phyloP scores from a whole-genome alignment of 2,888 invertebrate species.

The Nasonovia ribisnigri region DNA sequence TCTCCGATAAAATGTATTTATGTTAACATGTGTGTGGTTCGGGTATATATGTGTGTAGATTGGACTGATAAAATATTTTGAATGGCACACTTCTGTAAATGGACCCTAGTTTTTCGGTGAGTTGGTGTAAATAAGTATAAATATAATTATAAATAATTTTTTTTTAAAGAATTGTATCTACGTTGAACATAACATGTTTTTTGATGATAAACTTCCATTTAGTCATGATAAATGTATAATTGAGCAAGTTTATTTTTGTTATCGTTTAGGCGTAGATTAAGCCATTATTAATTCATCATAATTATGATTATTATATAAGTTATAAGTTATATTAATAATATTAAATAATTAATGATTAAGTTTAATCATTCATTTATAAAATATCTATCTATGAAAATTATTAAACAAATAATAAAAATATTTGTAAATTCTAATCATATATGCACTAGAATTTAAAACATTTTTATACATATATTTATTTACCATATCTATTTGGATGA shows the following conservation, averaged over 20 bases:
- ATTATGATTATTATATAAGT: background rate
- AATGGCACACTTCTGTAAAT: background rate
- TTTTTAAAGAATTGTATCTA: background rate
- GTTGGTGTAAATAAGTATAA: background rate
- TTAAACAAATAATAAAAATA: background rate
- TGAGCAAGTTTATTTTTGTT: background rate
- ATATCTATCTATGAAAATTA: background rate
- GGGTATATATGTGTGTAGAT: background rate
- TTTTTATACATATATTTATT: background rate
- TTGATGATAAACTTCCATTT: background rate
- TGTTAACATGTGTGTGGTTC: background rate
- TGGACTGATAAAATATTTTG: constrained; percentile 16
- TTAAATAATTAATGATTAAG: background rate
- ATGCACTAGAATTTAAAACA: background rate
- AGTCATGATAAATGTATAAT: background rate
- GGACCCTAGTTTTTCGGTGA: background rate
- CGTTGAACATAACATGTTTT: background rate
- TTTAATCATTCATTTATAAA: background rate
- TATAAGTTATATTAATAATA: too few species aligned
- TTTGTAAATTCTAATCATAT: background rate
- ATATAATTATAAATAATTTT: background rate
- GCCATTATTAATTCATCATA: background rate
- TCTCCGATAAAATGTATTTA: background rate
- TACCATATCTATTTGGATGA: background rate
- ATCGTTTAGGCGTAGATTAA: background rate